phyloP scores from a whole-genome alignment of 23 tunicate species.

The Trididemnum miniatum region DNA sequence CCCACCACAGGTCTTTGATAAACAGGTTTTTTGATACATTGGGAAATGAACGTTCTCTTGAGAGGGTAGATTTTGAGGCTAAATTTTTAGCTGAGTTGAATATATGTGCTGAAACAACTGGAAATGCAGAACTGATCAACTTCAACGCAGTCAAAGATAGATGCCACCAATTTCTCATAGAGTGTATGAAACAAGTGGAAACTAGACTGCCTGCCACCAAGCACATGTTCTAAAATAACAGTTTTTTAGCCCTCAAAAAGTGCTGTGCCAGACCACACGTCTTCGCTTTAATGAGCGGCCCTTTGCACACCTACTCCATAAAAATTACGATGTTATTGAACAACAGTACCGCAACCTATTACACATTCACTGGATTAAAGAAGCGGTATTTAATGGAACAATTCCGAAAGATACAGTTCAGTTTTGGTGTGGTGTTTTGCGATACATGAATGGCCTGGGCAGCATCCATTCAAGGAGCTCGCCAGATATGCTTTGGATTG shows the following conservation, averaged over 20 bases:
- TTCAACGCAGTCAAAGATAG: not conserved
- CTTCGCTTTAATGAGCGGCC: not conserved
- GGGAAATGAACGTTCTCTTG: too few species aligned
- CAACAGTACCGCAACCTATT: not conserved
- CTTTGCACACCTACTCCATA: not conserved
- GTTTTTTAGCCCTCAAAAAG: not conserved
- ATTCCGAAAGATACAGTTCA: conserved; percentile 1
- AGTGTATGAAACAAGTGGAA: conserved; percentile 9
- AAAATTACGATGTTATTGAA: not conserved
- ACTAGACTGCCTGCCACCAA: conserved; percentile 5
- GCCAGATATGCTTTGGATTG: conserved; percentile 10
- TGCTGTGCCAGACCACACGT: not conserved
- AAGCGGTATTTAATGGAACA: not conserved
- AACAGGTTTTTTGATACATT: too few species aligned
- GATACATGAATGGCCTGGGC: conserved; percentile 17
- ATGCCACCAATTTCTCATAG: conserved; percentile 8
- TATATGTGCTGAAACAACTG: not conserved
- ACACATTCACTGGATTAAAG: not conserved
- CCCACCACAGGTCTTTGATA: not conserved
- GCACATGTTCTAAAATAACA: not conserved
- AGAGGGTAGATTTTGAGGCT: not conserved
- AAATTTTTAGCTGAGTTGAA: not conserved
- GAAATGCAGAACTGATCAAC: not conserved
- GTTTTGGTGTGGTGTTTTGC: conserved; percentile 11
- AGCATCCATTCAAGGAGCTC: conserved; percentile 6